A percentile compares a stretch with the other conserved stretches of the same genome.
Evolutionary conservation across 2,113 vertebrate species (phyloP).

Genomic region (Xenopus tropicalis): UCB_Xtro_10.0 CM004444.2:81261501-81262000

Average conservation of each 20-base stretch:
- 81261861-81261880: too few relatives aligned
- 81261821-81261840: neutral
- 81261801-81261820: too few relatives aligned
- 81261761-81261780: neutral
- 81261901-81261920: neutral
- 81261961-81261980: too few relatives aligned
- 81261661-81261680: neutral
- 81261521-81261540: conserved; percentile 88
- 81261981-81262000: too few relatives aligned
- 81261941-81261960: too few relatives aligned
- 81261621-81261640: conserved; percentile 35
- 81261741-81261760: neutral
- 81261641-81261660: neutral
- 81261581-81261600: conserved; percentile 82
- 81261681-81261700: conserved; percentile 18
- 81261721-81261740: neutral
- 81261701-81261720: conserved; percentile 22
- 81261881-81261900: neutral
- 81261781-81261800: too few relatives aligned
- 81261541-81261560: conserved; percentile 86
- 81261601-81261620: conserved; percentile 64
- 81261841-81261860: neutral
- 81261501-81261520: conserved; percentile 83
- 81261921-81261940: too few relatives aligned
- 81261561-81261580: conserved; percentile 84